Base-by-base conservation (phyloP, 2,888 invertebrate genomes). In the Magallana nippona region DNA sequence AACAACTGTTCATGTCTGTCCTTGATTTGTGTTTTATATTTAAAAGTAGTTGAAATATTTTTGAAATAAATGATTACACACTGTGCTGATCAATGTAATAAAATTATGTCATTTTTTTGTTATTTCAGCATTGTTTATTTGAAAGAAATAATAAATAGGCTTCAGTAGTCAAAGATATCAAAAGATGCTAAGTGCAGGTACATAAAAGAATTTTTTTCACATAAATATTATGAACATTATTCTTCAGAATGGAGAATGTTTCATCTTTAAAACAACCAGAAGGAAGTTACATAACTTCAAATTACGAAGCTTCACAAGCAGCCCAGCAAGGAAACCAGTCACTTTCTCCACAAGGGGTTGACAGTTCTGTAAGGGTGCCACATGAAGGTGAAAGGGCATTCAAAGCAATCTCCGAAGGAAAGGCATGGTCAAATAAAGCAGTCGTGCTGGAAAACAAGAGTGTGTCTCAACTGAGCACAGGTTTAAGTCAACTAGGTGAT, bases 201-300 rank as follows among this genome's bases (percentile, higher is more conserved):
- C 44, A 44, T 44, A 44, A 27, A 44, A 44, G 5, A 44, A 5
- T 44, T 44, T 44, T 44, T 44, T 44, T 5, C 5, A 44, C 44
- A 44, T 44, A 44, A 44, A 44, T 44, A 44, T 44, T 60, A 60
- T 15, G n/a, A 60, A n/a, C n/a, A 60, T 60, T 60, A 13, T n/a
- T 60, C n/a, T 60, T 60, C 60, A 60, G 71, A 71, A 71, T 71
- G 71, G 71, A 71, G 71, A 22, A 71, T 15, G 32, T 22, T 71
- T 13, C 71, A 19, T 15, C 32, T 32, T 13, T 15, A 15, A 71
- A 71, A 71, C 71, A 71, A 27, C 71, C 2, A 27, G 71, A 71
- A 27, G 27, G 71, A 32, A 71, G 71, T 71, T 22, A 71, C 17
- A 71, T 71, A 71, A 71, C 22, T 27, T 71, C 71, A 13, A 27